phyloP scores from a whole-genome alignment of 2,888 invertebrate species.

The Chaitophorus viminalis region DNA sequence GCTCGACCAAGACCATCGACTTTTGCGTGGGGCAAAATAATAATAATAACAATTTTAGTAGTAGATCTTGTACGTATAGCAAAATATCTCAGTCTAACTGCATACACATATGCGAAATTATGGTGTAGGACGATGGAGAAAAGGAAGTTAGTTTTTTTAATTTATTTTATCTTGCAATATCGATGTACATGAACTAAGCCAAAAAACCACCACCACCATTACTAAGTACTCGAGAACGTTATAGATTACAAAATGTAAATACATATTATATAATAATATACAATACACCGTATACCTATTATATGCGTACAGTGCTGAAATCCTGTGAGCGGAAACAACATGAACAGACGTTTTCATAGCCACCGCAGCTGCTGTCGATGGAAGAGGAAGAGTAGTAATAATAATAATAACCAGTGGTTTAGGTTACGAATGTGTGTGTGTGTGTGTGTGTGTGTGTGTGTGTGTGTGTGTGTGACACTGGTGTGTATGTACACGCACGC shows the following conservation, averaged over 20 bases:
- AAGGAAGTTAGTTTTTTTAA: constrained; percentile 8
- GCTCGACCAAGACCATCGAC: neutral
- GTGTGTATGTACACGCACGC: too few relatives aligned
- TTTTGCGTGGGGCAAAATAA: neutral
- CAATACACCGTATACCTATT: neutral
- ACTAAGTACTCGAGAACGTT: constrained; percentile 4
- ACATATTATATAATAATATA: neutral
- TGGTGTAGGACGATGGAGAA: constrained; percentile 2
- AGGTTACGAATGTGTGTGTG: neutral
- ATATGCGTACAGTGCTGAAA: neutral
- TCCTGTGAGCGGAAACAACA: neutral
- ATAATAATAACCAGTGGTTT: neutral
- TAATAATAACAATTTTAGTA: neutral
- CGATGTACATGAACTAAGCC: neutral
- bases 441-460: neutral
- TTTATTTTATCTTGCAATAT: neutral
- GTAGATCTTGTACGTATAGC: neutral
- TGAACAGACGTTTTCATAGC: constrained; percentile 7
- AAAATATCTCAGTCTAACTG: neutral
- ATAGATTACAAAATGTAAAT: neutral
- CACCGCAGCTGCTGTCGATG: neutral
- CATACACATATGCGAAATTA: neutral
- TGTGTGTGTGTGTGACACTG: neutral
- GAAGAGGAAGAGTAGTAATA: constrained; percentile 1
- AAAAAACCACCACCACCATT: neutral